phyloP scores from a whole-genome alignment of 2,113 vertebrate species.

The Myrmophylax atrothorax region DNA sequence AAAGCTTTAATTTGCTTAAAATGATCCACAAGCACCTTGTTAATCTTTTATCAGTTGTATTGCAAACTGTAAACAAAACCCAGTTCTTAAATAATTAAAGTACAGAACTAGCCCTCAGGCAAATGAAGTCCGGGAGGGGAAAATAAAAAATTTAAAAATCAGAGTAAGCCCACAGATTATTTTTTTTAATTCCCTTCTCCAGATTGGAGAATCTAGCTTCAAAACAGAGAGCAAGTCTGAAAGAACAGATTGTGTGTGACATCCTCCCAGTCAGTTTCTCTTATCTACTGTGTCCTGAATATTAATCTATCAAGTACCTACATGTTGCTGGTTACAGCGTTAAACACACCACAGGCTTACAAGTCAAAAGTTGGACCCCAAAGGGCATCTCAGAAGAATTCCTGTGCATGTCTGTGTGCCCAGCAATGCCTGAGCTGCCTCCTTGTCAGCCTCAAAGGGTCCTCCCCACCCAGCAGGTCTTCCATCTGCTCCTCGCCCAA shows the following conservation, averaged over 20 bases:
- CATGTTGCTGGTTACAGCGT: not conserved
- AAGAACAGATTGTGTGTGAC: slow-evolving; percentile 49
- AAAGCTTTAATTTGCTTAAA: slow-evolving; percentile 60
- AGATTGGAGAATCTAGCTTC: not conserved
- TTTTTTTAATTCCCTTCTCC: not conserved
- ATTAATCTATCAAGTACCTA: slow-evolving; percentile 31
- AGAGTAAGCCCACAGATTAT: not conserved
- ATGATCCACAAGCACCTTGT: slow-evolving; percentile 62
- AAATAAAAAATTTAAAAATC: slow-evolving; percentile 13
- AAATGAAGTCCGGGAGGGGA: not conserved
- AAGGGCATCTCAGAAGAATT: not conserved
- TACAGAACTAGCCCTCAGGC: slow-evolving; percentile 50
- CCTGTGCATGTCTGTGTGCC: not conserved
- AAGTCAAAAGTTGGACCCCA: not conserved
- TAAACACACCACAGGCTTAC: not conserved
- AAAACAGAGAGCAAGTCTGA: slow-evolving; percentile 12
- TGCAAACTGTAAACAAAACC: slow-evolving; percentile 74
- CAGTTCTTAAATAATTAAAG: slow-evolving; percentile 71
- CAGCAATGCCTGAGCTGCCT: not conserved
- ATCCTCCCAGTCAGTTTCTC: slow-evolving; percentile 30
- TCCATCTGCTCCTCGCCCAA: not conserved
- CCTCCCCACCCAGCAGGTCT: not conserved
- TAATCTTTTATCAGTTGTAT: slow-evolving; percentile 74
- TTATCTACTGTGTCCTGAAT: slow-evolving; percentile 49
- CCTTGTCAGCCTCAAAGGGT: not conserved